Conservation (phyloP, 2,888 invertebrate species). For the Drosophila austrosaltans region DNA sequence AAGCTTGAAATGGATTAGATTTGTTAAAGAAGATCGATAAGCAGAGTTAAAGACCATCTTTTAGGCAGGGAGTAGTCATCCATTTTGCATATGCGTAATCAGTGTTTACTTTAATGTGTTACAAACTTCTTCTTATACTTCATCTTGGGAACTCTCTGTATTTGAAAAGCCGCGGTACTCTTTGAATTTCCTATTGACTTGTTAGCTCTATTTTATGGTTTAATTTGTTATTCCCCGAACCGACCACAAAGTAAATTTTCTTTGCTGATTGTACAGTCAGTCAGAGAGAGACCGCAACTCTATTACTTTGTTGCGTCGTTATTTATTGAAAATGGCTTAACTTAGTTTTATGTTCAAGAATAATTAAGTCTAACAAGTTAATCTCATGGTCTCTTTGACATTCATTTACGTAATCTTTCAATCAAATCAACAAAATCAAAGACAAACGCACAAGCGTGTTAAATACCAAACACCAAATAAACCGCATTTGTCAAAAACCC, state of each 20-base stretch:
- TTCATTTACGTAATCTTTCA: slow-evolving; percentile 65
- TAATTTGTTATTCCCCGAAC: neutral
- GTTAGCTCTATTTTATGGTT: too few relatives aligned
- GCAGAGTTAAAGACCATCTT: too few relatives aligned
- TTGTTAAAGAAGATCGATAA: neutral
- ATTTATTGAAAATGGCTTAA: slow-evolving; percentile 10
- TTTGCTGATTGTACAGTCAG: slow-evolving; percentile 2
- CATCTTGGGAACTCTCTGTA: too few relatives aligned
- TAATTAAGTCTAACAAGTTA: slow-evolving; percentile 44
- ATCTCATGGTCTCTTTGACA: slow-evolving; percentile 37
- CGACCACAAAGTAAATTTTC: slow-evolving; percentile 26
- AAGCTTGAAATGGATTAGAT: neutral
- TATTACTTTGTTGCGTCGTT: neutral
- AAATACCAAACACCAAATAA: slow-evolving; percentile 49
- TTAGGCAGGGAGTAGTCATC: too few relatives aligned
- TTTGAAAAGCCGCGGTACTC: too few relatives aligned
- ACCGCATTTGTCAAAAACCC: slow-evolving; percentile 37
- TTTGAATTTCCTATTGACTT: too few relatives aligned
- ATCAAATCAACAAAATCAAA: slow-evolving; percentile 47
- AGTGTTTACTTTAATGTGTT: too few relatives aligned
- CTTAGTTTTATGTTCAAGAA: slow-evolving; percentile 20
- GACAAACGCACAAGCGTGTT: slow-evolving; percentile 31
- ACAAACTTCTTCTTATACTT: too few relatives aligned
- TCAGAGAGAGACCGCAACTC: slow-evolving; percentile 23
- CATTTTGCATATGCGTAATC: too few relatives aligned